A percentile compares a stretch with the other conserved stretches of the same genome.
phyloP scores from a whole-genome alignment of 2,797 vertebrate species.

The Scolopax rusticola region DNA sequence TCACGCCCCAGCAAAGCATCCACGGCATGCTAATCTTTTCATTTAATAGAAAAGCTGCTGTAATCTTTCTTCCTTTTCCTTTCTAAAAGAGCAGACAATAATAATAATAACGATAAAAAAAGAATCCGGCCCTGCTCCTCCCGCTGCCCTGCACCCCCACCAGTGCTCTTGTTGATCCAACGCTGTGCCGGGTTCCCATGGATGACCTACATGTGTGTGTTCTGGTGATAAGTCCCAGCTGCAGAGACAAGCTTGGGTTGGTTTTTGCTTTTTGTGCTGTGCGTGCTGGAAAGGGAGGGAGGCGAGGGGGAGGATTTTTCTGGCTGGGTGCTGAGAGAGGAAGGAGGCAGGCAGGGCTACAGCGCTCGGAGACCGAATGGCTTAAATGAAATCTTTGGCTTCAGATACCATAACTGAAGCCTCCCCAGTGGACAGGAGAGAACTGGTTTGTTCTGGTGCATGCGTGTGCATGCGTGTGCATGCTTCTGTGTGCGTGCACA shows the following conservation, averaged over 20 bases:
- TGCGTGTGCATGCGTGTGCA: neutral
- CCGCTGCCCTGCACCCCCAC: neutral
- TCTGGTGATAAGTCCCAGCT: conserved; percentile 70
- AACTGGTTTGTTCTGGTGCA: conserved; percentile 52
- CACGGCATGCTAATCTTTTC: conserved; percentile 65
- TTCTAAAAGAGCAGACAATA: conserved; percentile 64
- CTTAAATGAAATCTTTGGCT: conserved; percentile 41
- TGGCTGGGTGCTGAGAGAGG: conserved; percentile 34
- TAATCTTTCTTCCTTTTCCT: conserved; percentile 71
- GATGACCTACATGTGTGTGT: conserved; percentile 52
- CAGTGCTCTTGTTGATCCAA: conserved; percentile 36
- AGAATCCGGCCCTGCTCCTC: neutral
- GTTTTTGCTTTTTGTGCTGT: conserved; percentile 21
- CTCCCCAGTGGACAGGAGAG: conserved; percentile 27
- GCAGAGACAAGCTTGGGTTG: neutral
- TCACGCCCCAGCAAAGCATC: conserved; percentile 77
- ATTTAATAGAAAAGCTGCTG: conserved; percentile 72
- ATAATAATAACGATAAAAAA: conserved; percentile 59
- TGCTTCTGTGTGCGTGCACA: neutral
- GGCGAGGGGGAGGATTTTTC: conserved; percentile 16
- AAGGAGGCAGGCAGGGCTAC: conserved; percentile 14
- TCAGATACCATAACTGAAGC: conserved; percentile 29
- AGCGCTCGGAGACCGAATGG: neutral
- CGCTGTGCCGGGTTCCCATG: conserved; percentile 55
- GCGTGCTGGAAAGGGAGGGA: neutral